Evolutionary conservation across 1,140 invertebrate species (phyloP).

Genomic region (Halictus rubicundus): DNA sequence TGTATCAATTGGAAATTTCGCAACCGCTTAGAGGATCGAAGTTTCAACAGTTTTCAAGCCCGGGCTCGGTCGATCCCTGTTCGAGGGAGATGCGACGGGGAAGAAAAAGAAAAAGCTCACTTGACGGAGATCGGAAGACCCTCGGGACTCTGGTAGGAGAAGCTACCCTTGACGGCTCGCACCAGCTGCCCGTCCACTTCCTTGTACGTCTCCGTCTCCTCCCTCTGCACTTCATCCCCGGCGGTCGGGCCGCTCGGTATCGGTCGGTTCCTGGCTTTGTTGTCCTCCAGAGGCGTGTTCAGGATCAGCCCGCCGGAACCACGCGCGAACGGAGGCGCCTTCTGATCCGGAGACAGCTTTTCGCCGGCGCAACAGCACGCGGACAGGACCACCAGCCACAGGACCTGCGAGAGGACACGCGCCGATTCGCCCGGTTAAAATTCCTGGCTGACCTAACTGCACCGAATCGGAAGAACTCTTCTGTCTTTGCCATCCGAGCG

Average conservation of each 20-base stretch:
- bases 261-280: constrained; percentile 38
- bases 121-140: constrained; percentile 75
- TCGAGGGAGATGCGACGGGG: not conserved
- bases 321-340: constrained; percentile 71
- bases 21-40: too few relatives aligned
- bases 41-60: too few relatives aligned
- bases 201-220: constrained; percentile 71
- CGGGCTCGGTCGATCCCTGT: too few relatives aligned
- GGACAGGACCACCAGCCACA: constrained; percentile 46
- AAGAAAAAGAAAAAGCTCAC: constrained; percentile 59
- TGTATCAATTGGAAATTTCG: too few relatives aligned
- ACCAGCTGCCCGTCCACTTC: constrained; percentile 73
- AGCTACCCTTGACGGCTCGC: constrained; percentile 71
- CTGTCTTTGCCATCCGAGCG: too few relatives aligned
- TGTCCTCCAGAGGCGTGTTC: constrained; percentile 60
- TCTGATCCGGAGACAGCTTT: constrained; percentile 71
- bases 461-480: too few relatives aligned
- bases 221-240: constrained; percentile 67
- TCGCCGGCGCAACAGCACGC: constrained; percentile 56
- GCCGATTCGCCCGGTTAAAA: not conserved
- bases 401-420: constrained; percentile 13
- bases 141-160: constrained; percentile 76
- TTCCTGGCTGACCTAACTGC: too few relatives aligned
- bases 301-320: constrained; percentile 71
- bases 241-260: not conserved